These are phyloP conservation scores for Melopsittacus undulatus DNA, from an alignment of 2,797 vertebrate genomes.

Conservation along the genomic window DNA sequence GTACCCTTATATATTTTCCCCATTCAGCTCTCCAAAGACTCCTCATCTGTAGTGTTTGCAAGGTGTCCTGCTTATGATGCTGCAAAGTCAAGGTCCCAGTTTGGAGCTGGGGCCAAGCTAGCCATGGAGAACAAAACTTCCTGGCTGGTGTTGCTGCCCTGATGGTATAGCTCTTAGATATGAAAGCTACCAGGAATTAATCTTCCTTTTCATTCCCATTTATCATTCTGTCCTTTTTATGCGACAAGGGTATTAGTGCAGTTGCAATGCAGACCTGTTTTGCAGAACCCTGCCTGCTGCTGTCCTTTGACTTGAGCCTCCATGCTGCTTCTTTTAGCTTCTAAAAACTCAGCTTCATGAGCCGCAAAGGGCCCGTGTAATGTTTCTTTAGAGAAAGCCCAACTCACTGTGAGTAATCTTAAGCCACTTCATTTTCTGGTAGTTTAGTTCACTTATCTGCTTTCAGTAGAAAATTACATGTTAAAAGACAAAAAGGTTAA, in stretches of 20 bases:
- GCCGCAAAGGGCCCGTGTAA: neutral
- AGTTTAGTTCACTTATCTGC: neutral
- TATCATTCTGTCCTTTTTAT: neutral
- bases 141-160: neutral
- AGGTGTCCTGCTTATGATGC: neutral
- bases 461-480: neutral
- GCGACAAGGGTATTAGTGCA: rapidly evolving
- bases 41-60: rapidly evolving
- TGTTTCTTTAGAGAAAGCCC: constrained; percentile 19
- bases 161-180: neutral
- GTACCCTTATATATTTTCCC: neutral
- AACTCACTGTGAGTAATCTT: constrained; percentile 11
- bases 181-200: neutral
- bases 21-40: rapidly evolving
- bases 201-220: neutral
- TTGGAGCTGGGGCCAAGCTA: neutral
- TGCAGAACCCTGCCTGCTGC: neutral
- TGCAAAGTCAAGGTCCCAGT: rapidly evolving
- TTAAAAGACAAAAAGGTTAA: neutral
- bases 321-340: neutral
- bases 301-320: neutral
- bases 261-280: neutral
- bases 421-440: neutral
- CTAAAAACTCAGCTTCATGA: neutral
- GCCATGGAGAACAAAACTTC: neutral